Conservation (phyloP, 2,113 vertebrate genomes). For the Otolemur garnettii region DNA sequence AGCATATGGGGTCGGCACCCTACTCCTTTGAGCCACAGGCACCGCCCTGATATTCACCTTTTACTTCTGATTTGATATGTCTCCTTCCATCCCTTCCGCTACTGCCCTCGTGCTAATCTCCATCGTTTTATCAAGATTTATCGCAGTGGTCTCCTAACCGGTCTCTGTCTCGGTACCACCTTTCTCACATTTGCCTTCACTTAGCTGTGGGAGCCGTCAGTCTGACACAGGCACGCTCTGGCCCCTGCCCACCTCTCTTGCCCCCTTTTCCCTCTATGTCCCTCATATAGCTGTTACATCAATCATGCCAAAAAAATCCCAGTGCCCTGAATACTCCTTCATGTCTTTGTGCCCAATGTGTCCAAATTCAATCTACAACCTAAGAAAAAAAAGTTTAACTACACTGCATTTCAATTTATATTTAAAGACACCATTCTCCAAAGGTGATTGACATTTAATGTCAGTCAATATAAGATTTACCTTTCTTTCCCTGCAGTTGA, state of each 20-base stretch:
- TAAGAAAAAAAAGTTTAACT: not conserved
- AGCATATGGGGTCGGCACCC: no score
- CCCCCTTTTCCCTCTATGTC: not conserved
- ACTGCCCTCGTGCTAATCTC: not conserved
- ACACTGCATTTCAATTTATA: not conserved
- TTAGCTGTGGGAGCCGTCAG: not conserved
- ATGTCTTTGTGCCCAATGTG: not conserved
- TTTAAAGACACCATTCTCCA: not conserved
- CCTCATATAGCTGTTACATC: not conserved
- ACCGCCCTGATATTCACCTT: not conserved
- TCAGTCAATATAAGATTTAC: not conserved
- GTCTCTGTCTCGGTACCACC: not conserved
- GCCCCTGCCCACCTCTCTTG: not conserved
- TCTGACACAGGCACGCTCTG: not conserved
- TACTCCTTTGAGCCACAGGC: no score
- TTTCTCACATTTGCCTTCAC: not conserved
- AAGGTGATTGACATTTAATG: not conserved
- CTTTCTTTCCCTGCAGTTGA: not conserved
- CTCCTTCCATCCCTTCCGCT: not conserved
- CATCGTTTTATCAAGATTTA: not conserved
- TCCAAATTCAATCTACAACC: not conserved
- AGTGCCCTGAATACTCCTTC: not conserved
- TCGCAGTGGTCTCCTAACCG: not conserved
- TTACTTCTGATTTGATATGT: not conserved
- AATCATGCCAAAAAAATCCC: not conserved